These are phyloP conservation scores for Coelopa pilipes DNA, from an alignment of 2,888 invertebrate species.

Conservation along the genomic window DNA sequence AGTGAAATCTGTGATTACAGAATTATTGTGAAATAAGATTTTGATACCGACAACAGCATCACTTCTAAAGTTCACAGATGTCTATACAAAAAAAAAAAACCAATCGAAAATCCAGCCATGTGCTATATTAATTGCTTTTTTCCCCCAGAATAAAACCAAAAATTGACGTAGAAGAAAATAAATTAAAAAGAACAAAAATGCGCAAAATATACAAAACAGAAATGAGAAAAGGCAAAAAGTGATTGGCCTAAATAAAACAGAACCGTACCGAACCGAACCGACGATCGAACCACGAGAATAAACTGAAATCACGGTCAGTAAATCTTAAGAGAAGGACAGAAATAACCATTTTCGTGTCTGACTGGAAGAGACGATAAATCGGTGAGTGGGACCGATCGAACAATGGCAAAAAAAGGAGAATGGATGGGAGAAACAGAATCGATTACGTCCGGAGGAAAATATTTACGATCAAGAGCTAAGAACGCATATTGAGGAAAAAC, in stretches of 20 bases:
- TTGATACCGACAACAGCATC: too few species aligned
- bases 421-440: slow-evolving; percentile 1
- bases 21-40: too few species aligned
- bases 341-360: neutral
- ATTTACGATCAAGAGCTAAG: neutral
- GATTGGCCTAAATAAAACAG: slow-evolving; percentile 31
- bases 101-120: neutral
- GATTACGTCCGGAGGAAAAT: slow-evolving; percentile 23
- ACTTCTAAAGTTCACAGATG: neutral
- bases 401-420: neutral
- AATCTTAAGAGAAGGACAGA: slow-evolving; percentile 18
- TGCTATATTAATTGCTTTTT: neutral
- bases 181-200: neutral
- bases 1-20: too few species aligned
- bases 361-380: neutral
- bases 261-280: neutral
- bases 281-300: neutral
- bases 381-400: neutral
- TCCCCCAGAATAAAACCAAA: neutral
- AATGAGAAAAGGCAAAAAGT: neutral
- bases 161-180: slow-evolving; percentile 1
- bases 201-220: neutral
- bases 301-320: slow-evolving; percentile 35
- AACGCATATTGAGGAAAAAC: slow-evolving; percentile 8
- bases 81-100: neutral